These are phyloP conservation scores for Cyclura pinguis DNA, from an alignment of 2,797 vertebrate genomes.

Conservation along the genomic window DNA sequence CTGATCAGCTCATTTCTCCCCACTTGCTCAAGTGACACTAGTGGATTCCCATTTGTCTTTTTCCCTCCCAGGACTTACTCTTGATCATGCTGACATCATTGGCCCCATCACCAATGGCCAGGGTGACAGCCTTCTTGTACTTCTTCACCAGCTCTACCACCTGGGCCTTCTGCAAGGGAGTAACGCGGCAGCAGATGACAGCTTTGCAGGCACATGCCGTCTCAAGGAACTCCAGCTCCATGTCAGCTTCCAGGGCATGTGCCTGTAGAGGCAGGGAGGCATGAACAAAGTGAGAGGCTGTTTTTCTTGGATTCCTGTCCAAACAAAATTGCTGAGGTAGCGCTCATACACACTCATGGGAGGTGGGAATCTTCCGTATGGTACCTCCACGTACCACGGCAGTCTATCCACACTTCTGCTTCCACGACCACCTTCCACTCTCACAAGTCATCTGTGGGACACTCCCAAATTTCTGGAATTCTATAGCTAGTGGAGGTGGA, in stretches of 20 bases:
- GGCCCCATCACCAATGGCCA: constrained; percentile 94
- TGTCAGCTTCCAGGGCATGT: constrained; percentile 92
- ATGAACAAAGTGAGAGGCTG: too few species aligned
- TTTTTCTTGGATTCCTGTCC: not conserved
- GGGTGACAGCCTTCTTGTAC: constrained; percentile 93
- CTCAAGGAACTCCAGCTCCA: constrained; percentile 91
- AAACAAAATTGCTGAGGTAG: not conserved
- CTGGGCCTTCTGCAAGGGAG: constrained; percentile 94
- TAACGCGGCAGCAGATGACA: constrained; percentile 95
- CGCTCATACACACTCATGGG: too few species aligned
- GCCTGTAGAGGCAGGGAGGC: constrained; percentile 78
- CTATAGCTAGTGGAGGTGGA: not conserved
- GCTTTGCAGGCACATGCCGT: constrained; percentile 91
- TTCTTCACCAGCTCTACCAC: constrained; percentile 97
- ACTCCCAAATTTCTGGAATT: not conserved
- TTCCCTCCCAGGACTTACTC: constrained; percentile 81
- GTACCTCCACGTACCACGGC: not conserved
- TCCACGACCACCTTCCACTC: not conserved
- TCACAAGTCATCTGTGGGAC: not conserved
- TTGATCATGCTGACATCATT: constrained; percentile 99
- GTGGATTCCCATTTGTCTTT: not conserved
- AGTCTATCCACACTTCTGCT: not conserved
- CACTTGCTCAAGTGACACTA: not conserved
- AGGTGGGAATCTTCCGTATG: too few species aligned
- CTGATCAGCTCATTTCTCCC: not conserved